Evolutionary conservation across 64 coral and sea anemone species (phyloP).

Genomic region (Dendronephthya gigantea): DNA sequence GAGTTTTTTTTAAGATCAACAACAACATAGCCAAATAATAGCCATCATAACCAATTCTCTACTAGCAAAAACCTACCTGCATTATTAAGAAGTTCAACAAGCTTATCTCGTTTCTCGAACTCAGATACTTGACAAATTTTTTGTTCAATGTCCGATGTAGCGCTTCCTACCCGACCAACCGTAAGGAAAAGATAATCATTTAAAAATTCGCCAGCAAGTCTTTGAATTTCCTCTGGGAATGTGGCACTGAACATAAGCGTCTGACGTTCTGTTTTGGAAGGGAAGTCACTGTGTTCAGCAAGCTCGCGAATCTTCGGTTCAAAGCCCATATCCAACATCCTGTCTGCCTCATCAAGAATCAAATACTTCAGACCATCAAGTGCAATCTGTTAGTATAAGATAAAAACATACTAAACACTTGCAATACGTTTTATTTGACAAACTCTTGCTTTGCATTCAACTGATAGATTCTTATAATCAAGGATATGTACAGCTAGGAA

Average conservation of each 20-base stretch:
- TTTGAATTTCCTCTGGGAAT: constrained; percentile 93
- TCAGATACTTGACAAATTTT: constrained; percentile 70
- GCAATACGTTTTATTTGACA: too few relatives aligned
- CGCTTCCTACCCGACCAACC: constrained; percentile 80
- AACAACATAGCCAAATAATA: too few relatives aligned
- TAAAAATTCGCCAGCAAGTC: constrained; percentile 78
- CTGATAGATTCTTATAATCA: too few relatives aligned
- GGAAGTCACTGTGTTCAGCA: constrained; percentile 49
- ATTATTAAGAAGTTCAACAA: constrained; percentile 60
- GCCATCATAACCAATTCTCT: too few relatives aligned
- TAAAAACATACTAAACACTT: neutral
- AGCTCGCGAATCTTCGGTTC: constrained; percentile 60
- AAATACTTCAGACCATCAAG: constrained; percentile 60
- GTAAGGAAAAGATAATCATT: constrained; percentile 97
- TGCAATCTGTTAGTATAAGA: constrained; percentile 40
- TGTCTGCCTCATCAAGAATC: constrained; percentile 84
- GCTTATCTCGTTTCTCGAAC: constrained; percentile 75
- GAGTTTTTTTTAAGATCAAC: too few relatives aligned
- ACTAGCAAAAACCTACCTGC: constrained; percentile 38
- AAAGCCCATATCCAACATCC: constrained; percentile 99
- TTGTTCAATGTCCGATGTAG: constrained; percentile 94
- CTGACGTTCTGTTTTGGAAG: constrained; percentile 61
- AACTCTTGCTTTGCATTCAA: too few relatives aligned
- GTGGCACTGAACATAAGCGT: constrained; percentile 98
- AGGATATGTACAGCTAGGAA: too few relatives aligned